Conservation (phyloP, 1,140 invertebrate genomes). For the Caerostris extrusa region DNA sequence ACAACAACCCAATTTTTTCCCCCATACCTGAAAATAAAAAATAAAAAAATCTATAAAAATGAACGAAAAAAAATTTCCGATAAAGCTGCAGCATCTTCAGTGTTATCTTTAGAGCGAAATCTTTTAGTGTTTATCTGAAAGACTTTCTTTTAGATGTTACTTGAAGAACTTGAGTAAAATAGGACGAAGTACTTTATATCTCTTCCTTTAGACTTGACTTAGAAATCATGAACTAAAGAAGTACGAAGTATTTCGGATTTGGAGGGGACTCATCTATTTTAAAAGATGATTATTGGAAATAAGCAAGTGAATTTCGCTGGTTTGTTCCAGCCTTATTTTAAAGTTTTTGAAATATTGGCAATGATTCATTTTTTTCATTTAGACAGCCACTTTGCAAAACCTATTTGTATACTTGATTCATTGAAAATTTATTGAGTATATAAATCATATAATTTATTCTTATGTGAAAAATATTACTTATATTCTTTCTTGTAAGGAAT, state of each 20-base stretch:
- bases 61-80: neutral
- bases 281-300: too few relatives aligned
- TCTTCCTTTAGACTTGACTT: neutral
- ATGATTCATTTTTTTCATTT: too few relatives aligned
- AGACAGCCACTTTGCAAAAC: too few relatives aligned
- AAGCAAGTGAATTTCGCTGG: too few relatives aligned
- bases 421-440: too few relatives aligned
- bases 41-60: neutral
- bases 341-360: too few relatives aligned
- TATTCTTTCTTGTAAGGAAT: too few relatives aligned
- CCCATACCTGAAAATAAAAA: neutral
- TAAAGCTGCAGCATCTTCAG: slow-evolving; percentile 7
- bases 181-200: neutral
- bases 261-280: neutral
- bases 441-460: too few relatives aligned
- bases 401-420: too few relatives aligned
- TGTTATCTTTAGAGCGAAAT: slow-evolving; percentile 10
- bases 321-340: too few relatives aligned
- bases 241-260: slow-evolving; percentile 6
- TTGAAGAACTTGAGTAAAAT: neutral
- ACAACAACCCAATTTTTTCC: neutral
- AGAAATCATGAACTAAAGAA: neutral
- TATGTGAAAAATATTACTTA: too few relatives aligned
- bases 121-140: slow-evolving; percentile 19
- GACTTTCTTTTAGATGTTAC: slow-evolving; percentile 38